Percentiles rank a stretch among this genome's conserved stretches.
Conservation (phyloP, 2,888 invertebrate species). For the Synanthedon vespiformis region DNA sequence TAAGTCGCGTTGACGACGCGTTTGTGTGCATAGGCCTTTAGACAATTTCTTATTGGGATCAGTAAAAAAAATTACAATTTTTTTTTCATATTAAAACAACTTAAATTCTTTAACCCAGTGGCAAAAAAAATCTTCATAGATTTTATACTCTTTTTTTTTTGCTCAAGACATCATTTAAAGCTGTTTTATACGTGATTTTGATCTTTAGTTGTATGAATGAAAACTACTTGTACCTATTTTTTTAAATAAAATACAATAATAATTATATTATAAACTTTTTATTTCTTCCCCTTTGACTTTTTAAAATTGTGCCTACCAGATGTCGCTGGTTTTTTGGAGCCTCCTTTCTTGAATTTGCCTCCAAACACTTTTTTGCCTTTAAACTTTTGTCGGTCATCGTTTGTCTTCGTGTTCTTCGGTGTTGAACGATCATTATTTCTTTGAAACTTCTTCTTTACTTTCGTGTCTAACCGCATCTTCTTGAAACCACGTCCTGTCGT, state of each 20-base stretch:
- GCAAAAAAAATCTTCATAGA: too few relatives aligned
- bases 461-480: slow-evolving; percentile 56
- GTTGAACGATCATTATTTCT: slow-evolving; percentile 9
- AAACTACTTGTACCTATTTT: neutral
- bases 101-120: too few relatives aligned
- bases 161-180: too few relatives aligned
- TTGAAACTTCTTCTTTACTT: slow-evolving; percentile 47
- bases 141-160: too few relatives aligned
- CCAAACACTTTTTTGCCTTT: slow-evolving; percentile 50
- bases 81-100: too few relatives aligned
- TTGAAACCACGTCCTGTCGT: slow-evolving; percentile 46
- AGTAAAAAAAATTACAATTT: too few relatives aligned
- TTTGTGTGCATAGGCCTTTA: too few relatives aligned
- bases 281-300: slow-evolving; percentile 30
- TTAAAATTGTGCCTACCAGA: slow-evolving; percentile 2
- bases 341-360: slow-evolving; percentile 42
- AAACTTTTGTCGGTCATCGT: slow-evolving; percentile 6
- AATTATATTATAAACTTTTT: slow-evolving; percentile 5
- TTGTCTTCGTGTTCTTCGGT: neutral
- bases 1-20: too few relatives aligned
- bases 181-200: too few relatives aligned
- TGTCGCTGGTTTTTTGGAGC: neutral
- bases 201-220: too few relatives aligned
- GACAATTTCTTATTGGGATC: too few relatives aligned
- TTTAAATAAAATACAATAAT: neutral